Base-by-base conservation (phyloP, 2,888 invertebrate genomes). In the Drosophila infuscata region DNA sequence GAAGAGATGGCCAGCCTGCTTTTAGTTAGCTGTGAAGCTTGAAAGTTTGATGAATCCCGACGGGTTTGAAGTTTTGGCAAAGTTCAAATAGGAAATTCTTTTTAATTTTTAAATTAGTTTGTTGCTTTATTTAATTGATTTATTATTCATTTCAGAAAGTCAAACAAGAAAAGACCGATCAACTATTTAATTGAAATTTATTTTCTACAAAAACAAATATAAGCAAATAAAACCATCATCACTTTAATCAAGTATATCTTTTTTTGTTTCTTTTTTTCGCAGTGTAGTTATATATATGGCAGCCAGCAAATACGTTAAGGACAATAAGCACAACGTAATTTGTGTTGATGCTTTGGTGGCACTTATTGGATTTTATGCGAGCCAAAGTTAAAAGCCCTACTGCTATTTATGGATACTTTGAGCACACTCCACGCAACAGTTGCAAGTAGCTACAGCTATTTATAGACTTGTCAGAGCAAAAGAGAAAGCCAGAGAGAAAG, bases 361-460 rank as follows among this genome's bases (percentile, higher is more conserved):
- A 86, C 86, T 90, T 87, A 78, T 83, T 83, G 89, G 91, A 83
- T 89, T 85, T 85, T 62, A 69, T 72, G 88, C 79, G 57, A 20
- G 46, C 38, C 48, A 30, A 38, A 46, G 68, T 59, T 49, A 59
- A 81, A 54, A 70, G 15, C 57, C 76, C 76, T 29, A 20, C 41
- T 52, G 52, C 65, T 81, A 76, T 77, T 77, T 70, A 70, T 77
- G 81, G 76, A 76, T 49, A 17, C 41, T 29, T 20, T 29, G 20
- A 36, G 41, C 20, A 15, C 38, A 7, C 17, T 30, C 43, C 30
- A 53, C 49, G 74, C 74, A 63, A 71, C 71, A 71, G 61, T 68
- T 78, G 71, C 52, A 67, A 76, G 60, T 54, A 76, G 70, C 58
- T 57, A n/a, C 9, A 29, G 25, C 71, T 81, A 77, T 81, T 76